phyloP scores from a whole-genome alignment of 2,797 vertebrate species.

The Sitta carolinensis region DNA sequence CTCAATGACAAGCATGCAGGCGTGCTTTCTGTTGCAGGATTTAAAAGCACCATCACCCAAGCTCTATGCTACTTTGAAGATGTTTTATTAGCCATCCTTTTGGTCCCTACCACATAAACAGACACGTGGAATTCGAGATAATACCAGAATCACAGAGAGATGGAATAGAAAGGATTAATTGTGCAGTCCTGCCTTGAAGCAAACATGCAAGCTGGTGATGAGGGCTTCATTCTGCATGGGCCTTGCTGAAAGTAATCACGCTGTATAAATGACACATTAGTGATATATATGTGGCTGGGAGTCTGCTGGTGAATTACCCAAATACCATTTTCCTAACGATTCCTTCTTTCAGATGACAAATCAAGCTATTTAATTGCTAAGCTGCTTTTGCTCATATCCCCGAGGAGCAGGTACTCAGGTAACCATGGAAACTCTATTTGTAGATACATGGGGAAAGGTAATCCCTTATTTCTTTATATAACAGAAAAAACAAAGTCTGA shows the following conservation, averaged over 20 bases:
- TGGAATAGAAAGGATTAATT: conserved; percentile 29
- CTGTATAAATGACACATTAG: conserved; percentile 56
- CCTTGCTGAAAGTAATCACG: conserved; percentile 26
- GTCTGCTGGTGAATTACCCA: conserved; percentile 42
- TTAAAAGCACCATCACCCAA: neutral
- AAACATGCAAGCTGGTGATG: conserved; percentile 15
- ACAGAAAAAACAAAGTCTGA: conserved; percentile 50
- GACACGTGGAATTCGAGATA: neutral
- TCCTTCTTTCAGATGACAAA: conserved; percentile 61
- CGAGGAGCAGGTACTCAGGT: conserved; percentile 52
- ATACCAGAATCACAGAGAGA: neutral
- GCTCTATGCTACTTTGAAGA: neutral
- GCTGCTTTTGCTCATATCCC: conserved; percentile 57
- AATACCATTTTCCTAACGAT: conserved; percentile 54
- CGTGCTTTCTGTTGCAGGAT: neutral
- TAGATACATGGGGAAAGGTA: conserved; percentile 39
- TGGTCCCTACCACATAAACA: neutral
- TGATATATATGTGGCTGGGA: conserved; percentile 18
- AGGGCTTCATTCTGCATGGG: conserved; percentile 16
- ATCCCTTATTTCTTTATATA: conserved; percentile 42
- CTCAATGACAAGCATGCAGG: neutral
- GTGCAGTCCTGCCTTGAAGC: conserved; percentile 31
- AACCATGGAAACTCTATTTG: conserved; percentile 74
- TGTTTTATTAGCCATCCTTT: neutral
- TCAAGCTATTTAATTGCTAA: conserved; percentile 70